Evolutionary conservation across 2,113 vertebrate species (phyloP).

Genomic region (Datnioides undecimradiatus): DNA sequence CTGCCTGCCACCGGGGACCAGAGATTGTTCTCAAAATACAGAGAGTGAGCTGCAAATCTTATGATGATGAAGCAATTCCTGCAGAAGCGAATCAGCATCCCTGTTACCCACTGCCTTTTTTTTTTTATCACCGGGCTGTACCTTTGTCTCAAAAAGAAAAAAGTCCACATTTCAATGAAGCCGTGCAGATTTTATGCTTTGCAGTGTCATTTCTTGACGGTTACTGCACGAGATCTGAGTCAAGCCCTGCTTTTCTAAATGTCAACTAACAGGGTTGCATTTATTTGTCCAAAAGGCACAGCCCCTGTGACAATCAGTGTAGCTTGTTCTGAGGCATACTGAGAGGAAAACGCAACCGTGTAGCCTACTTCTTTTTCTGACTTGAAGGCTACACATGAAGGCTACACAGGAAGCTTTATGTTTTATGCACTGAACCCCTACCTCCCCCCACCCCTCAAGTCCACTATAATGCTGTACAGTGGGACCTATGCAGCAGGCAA

Average conservation of each 20-base stretch:
- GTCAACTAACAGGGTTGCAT: slow-evolving; percentile 16
- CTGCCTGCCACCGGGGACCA: slow-evolving; percentile 43
- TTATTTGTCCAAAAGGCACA: slow-evolving; percentile 19
- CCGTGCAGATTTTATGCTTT: slow-evolving; percentile 8
- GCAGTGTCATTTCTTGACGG: background rate
- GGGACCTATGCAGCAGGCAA: slow-evolving; percentile 60
- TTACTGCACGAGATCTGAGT: background rate
- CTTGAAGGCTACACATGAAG: slow-evolving; percentile 33
- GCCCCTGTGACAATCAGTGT: slow-evolving; percentile 33
- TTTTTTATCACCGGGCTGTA: slow-evolving; percentile 27
- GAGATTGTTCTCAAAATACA: slow-evolving; percentile 55
- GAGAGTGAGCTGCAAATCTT: slow-evolving; percentile 56
- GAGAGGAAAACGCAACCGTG: slow-evolving; percentile 17
- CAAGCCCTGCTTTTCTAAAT: background rate
- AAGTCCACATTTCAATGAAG: slow-evolving; percentile 51
- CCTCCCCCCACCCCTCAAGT: slow-evolving; percentile 36
- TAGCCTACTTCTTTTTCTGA: slow-evolving; percentile 47
- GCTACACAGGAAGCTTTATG: slow-evolving; percentile 16
- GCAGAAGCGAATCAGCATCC: slow-evolving; percentile 62
- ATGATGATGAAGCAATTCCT: slow-evolving; percentile 75
- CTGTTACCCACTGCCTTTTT: slow-evolving; percentile 30
- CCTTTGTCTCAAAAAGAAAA: slow-evolving; percentile 34
- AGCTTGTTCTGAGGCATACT: slow-evolving; percentile 9
- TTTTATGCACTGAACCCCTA: slow-evolving; percentile 30
- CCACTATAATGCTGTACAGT: slow-evolving; percentile 42